These are phyloP conservation scores for Colletes latitarsis DNA, from an alignment of 1,140 invertebrate genomes.

Conservation along the genomic window DNA sequence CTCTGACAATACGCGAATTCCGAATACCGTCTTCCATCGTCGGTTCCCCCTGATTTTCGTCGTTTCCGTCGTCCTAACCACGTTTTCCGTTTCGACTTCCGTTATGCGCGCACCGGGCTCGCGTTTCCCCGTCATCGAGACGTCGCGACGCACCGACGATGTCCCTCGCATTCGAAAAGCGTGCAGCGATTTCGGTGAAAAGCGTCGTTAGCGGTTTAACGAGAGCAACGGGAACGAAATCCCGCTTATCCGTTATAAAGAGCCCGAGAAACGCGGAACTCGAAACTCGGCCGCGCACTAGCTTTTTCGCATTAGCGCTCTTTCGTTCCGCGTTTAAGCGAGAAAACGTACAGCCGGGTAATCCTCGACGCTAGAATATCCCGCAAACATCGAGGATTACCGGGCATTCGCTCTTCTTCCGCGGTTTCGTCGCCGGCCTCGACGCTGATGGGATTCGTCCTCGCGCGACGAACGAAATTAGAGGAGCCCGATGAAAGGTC, in stretches of 20 bases:
- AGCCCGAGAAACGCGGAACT: background rate
- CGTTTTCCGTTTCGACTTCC: too few species aligned
- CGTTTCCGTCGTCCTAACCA: too few species aligned
- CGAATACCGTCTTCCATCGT: too few species aligned
- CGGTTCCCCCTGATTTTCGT: too few species aligned
- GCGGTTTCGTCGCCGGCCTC: background rate
- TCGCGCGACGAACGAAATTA: too few species aligned
- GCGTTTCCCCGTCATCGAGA: too few species aligned
- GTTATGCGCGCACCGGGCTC: too few species aligned
- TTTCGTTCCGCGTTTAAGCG: background rate
- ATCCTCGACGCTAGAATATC: background rate
- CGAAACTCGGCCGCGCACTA: background rate
- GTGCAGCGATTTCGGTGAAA: background rate
- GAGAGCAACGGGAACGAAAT: background rate
- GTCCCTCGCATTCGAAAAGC: too few species aligned
- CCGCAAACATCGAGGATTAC: constrained; percentile 1
- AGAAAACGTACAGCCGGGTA: background rate
- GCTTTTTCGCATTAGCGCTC: background rate
- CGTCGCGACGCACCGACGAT: too few species aligned
- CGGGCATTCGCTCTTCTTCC: background rate
- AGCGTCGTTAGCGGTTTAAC: background rate
- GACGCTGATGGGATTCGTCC: background rate
- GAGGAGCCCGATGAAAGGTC: background rate
- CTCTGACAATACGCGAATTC: too few species aligned
- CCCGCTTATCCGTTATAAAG: constrained; percentile 5